Evolutionary conservation across 2,888 invertebrate species (phyloP).

Genomic region (Azorinus chamasolen): DNA sequence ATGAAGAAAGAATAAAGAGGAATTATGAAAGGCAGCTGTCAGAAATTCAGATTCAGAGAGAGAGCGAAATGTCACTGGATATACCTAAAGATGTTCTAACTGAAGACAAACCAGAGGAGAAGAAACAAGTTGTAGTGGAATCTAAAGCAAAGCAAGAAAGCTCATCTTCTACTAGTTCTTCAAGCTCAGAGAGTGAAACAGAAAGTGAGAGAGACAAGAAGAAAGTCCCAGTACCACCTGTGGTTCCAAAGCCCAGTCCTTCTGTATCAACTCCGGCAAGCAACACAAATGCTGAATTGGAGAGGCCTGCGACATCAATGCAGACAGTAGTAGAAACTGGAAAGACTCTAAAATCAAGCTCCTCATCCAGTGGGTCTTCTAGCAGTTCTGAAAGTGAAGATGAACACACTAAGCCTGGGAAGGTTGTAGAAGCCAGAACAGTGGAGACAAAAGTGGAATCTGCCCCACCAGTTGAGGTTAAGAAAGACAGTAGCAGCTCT

Average conservation of each 20-base stretch:
- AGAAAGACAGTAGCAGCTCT: slow-evolving; percentile 7
- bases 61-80: slow-evolving; percentile 28
- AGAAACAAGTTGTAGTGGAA: too few relatives aligned
- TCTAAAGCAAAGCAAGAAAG: not conserved
- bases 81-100: not conserved
- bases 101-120: too few relatives aligned
- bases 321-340: too few relatives aligned
- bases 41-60: slow-evolving; percentile 40
- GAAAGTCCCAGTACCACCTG: not conserved
- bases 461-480: not conserved
- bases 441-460: slow-evolving; percentile 2
- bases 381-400: slow-evolving; percentile 39
- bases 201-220: not conserved
- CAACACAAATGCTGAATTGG: too few relatives aligned
- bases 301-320: not conserved
- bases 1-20: slow-evolving; percentile 41
- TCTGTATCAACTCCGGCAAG: too few relatives aligned
- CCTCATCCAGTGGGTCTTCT: slow-evolving; percentile 12
- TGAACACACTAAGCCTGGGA: slow-evolving; percentile 7
- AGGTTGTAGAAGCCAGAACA: not conserved
- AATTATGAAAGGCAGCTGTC: slow-evolving; percentile 37
- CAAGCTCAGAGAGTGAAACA: not conserved
- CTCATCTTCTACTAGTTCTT: slow-evolving; percentile 17
- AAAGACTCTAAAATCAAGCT: too few relatives aligned
- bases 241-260: not conserved